Conservation (phyloP, 2,113 vertebrate genomes). For the Rhadina sibilatrix region DNA sequence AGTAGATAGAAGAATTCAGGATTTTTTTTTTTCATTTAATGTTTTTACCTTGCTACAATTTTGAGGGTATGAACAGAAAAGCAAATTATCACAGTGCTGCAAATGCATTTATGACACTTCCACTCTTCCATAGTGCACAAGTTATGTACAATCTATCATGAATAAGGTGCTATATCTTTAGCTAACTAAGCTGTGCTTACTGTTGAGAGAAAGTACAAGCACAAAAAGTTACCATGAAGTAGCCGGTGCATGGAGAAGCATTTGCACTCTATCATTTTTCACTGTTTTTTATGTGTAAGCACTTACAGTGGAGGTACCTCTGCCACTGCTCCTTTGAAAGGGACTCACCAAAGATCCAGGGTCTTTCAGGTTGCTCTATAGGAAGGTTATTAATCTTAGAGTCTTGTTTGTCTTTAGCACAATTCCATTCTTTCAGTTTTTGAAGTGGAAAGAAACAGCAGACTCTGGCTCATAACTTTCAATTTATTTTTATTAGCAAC, state of each 20-base stretch:
- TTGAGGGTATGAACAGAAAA: background rate
- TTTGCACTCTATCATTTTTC: background rate
- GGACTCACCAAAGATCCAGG: background rate
- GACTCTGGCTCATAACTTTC: background rate
- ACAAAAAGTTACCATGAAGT: background rate
- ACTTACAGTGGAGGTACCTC: background rate
- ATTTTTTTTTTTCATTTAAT: background rate
- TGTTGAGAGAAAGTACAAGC: background rate
- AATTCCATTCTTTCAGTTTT: background rate
- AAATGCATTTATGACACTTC: background rate
- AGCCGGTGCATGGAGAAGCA: background rate
- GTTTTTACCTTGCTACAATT: background rate
- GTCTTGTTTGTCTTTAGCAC: background rate
- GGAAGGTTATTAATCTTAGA: background rate
- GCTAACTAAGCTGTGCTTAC: background rate
- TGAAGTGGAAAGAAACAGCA: background rate
- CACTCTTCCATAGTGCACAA: background rate
- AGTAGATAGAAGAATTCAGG: background rate
- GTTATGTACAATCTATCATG: fast-evolving
- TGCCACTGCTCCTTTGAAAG: background rate
- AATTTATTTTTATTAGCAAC: background rate
- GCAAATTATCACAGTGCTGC: background rate
- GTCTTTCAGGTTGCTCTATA: background rate
- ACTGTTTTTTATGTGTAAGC: background rate
- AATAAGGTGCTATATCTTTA: background rate